Conservation (phyloP, 2,797 vertebrate species). For the Ibycter americanus region DNA sequence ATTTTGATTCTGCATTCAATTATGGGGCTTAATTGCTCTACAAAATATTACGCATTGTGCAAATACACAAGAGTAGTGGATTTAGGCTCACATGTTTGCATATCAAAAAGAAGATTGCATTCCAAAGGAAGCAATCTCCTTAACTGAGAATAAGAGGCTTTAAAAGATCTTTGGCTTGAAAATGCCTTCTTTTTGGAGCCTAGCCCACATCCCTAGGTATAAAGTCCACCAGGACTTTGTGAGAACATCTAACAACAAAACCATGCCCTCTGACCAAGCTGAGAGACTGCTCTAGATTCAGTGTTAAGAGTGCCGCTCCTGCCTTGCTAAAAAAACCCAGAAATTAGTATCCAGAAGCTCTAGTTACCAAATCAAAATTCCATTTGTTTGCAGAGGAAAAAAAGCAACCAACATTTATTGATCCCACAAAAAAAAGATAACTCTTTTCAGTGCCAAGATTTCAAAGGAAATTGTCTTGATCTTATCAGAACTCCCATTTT, state of each 20-base stretch:
- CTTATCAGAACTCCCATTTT: neutral
- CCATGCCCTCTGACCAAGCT: neutral
- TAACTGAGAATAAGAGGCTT: slow-evolving; percentile 37
- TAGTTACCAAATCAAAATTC: neutral
- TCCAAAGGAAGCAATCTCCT: slow-evolving; percentile 47
- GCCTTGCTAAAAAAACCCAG: neutral
- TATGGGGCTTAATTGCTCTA: neutral
- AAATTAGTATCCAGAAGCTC: neutral
- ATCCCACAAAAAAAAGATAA: neutral
- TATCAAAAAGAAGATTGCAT: slow-evolving; percentile 42
- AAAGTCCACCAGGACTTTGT: neutral
- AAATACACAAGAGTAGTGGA: slow-evolving; percentile 1
- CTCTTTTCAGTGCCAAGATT: neutral
- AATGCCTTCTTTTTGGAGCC: slow-evolving; percentile 15
- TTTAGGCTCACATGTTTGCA: slow-evolving; percentile 9
- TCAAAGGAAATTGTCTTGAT: neutral
- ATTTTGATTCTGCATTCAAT: neutral
- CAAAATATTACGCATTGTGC: neutral
- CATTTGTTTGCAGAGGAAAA: neutral
- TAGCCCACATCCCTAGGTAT: neutral
- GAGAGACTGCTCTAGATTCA: neutral
- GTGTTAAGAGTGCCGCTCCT: neutral
- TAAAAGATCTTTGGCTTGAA: neutral
- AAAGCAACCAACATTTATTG: neutral
- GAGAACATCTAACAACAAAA: neutral